phyloP scores from a whole-genome alignment of 2,888 invertebrate genomes.

The Ectemnius continuus region DNA sequence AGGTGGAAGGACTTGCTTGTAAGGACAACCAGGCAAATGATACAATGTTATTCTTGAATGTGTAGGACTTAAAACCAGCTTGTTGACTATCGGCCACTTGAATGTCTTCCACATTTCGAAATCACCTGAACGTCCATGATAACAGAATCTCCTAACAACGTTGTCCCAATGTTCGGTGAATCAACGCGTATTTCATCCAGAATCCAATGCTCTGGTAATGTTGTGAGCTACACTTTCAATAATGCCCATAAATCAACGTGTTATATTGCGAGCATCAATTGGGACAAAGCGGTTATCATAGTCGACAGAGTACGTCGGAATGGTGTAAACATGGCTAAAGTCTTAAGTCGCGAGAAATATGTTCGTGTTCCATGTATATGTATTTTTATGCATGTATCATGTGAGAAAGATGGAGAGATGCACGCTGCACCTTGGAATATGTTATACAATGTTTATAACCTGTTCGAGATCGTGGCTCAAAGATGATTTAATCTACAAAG shows the following conservation, averaged over 20 bases:
- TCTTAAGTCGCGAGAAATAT: conserved; percentile 62
- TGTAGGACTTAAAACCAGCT: conserved; percentile 58
- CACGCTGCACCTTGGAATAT: conserved; percentile 63
- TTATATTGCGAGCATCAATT: conserved; percentile 31
- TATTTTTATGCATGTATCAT: conserved; percentile 63
- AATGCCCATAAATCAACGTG: conserved; percentile 61
- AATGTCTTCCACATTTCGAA: conserved; percentile 51
- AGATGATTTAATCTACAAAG: conserved; percentile 83
- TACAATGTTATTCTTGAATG: conserved; percentile 52
- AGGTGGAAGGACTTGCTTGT: conserved; percentile 41
- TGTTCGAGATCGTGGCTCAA: conserved; percentile 60
- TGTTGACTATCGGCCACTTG: conserved; percentile 60
- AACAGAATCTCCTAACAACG: conserved; percentile 19
- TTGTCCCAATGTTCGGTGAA: conserved; percentile 26
- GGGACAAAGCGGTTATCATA: conserved; percentile 54
- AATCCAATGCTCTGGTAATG: conserved; percentile 10
- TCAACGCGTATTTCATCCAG: conserved; percentile 7
- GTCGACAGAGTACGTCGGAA: conserved; percentile 59
- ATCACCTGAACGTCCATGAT: conserved; percentile 50
- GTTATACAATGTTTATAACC: conserved; percentile 65
- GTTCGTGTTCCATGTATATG: conserved; percentile 54
- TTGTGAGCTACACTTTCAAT: conserved; percentile 36
- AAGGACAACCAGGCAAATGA: conserved; percentile 56
- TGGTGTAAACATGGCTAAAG: conserved; percentile 61
- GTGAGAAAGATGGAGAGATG: conserved; percentile 68